Evolutionary conservation across 1,140 invertebrate species (phyloP).

Genomic region (Drosophila repletoides): DNA sequence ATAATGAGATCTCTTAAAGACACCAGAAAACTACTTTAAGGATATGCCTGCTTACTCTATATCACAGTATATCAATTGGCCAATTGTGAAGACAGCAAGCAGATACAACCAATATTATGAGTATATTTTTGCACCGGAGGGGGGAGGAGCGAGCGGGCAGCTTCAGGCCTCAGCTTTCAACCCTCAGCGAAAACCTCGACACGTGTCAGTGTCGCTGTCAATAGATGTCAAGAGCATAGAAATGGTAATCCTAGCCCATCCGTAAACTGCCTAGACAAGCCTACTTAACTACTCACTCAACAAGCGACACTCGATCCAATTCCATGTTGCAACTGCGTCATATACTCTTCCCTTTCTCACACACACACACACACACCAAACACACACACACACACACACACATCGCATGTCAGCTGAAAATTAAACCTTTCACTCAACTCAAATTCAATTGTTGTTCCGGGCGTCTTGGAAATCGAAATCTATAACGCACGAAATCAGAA

Average conservation of each 20-base stretch:
- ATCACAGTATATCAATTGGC: constrained; percentile 32
- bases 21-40: too few relatives aligned
- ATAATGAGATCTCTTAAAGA: too few relatives aligned
- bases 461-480: constrained; percentile 62
- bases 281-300: constrained; percentile 72
- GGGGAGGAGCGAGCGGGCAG: neutral
- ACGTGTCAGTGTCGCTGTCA: constrained; percentile 73
- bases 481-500: constrained; percentile 65
- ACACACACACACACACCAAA: neutral
- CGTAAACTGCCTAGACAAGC: constrained; percentile 66
- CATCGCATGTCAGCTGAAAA: constrained; percentile 64
- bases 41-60: too few relatives aligned
- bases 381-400: neutral
- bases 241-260: constrained; percentile 62
- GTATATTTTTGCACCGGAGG: neutral
- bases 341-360: neutral
- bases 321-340: constrained; percentile 43
- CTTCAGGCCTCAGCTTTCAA: constrained; percentile 26
- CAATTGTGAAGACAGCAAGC: constrained; percentile 42
- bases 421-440: constrained; percentile 70
- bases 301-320: constrained; percentile 53
- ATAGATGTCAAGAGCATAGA: constrained; percentile 69
- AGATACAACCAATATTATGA: too few relatives aligned
- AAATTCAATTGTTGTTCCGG: constrained; percentile 58
- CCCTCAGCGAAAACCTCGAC: constrained; percentile 46